A percentile compares a stretch with the other conserved stretches of the same genome.
phyloP scores from a whole-genome alignment of 2,797 vertebrate species.

The Loriculus beryllinus region DNA sequence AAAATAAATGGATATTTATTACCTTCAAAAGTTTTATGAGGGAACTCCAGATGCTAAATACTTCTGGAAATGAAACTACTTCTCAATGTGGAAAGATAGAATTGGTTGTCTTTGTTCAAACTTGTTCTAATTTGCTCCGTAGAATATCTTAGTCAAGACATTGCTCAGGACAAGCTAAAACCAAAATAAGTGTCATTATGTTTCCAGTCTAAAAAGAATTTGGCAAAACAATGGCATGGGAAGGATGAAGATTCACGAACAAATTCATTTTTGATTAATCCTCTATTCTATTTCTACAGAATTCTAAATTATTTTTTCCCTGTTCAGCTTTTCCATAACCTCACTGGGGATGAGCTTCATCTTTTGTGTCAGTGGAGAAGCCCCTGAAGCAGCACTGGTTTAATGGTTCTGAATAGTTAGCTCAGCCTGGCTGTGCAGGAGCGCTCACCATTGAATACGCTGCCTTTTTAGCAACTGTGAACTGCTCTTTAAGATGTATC shows the following conservation, averaged over 20 bases:
- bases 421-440: neutral
- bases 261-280: neutral
- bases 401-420: neutral
- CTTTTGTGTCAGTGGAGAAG: neutral
- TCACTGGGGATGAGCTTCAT: neutral
- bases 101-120: neutral
- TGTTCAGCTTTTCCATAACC: neutral
- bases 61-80: neutral
- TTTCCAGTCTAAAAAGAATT: neutral
- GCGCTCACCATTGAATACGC: rapidly evolving
- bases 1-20: neutral
- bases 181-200: neutral
- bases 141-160: neutral
- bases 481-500: neutral
- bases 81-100: neutral
- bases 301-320: neutral
- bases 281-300: neutral
- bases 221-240: neutral
- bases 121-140: neutral
- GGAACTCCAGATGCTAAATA: neutral
- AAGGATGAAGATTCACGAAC: neutral
- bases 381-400: neutral
- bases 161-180: neutral
- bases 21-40: neutral
- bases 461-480: neutral